Evolutionary conservation across 37 sponge, comb jelly and placozoan genomes (phyloP).

Genomic region (Beroe ovata): DNA sequence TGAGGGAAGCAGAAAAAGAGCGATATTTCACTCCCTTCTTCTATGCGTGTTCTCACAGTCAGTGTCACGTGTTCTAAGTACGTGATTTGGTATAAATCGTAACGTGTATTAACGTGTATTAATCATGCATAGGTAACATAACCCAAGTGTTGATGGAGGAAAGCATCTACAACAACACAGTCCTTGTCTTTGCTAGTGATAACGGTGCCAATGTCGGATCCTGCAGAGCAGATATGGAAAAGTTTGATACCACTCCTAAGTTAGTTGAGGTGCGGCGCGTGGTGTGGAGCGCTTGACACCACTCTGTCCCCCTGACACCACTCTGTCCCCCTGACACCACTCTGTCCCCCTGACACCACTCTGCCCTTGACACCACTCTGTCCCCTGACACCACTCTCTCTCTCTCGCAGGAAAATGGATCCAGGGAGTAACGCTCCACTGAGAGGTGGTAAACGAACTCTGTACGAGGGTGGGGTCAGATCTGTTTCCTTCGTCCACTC

Average conservation of each 20-base stretch:
- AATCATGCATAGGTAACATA: conserved; percentile 51
- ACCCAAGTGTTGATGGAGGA: background rate
- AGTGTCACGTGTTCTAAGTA: too few species aligned
- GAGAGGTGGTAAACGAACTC: conserved; percentile 23
- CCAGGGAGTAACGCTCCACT: conserved; percentile 31
- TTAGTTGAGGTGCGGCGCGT: background rate
- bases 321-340: too few species aligned
- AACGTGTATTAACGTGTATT: too few species aligned
- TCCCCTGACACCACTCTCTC: too few species aligned
- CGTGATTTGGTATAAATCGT: too few species aligned
- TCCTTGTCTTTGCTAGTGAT: conserved; percentile 36
- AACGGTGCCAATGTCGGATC: conserved; percentile 39
- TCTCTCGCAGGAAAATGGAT: background rate
- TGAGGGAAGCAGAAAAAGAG: too few species aligned
- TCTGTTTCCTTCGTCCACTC: conserved; percentile 17
- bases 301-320: too few species aligned
- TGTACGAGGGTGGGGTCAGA: conserved; percentile 8
- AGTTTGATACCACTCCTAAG: background rate
- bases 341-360: too few species aligned
- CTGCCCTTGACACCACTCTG: too few species aligned
- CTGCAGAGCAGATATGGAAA: background rate
- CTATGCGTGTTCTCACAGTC: too few species aligned
- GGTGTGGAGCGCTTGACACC: too few species aligned
- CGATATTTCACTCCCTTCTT: too few species aligned
- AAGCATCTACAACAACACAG: conserved; percentile 16